Evolutionary conservation across 2,888 invertebrate genomes (phyloP).

Genomic region (Epirrita christyi): DNA sequence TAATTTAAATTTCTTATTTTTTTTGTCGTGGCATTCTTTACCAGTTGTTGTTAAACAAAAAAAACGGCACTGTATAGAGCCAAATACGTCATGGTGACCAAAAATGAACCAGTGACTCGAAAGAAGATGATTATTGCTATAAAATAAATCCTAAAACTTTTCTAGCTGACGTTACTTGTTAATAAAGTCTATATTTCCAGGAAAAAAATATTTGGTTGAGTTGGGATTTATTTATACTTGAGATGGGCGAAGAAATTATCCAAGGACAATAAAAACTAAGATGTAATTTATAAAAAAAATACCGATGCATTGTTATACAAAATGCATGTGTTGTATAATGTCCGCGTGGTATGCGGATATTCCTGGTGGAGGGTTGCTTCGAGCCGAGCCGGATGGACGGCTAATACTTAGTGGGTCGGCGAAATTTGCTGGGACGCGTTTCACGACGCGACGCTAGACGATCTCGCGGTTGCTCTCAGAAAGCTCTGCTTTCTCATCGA

Average conservation of each 20-base stretch:
- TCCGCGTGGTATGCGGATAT: slow-evolving; percentile 50
- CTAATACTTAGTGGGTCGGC: slow-evolving; percentile 63
- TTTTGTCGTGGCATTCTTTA: slow-evolving; percentile 45
- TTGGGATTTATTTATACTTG: slow-evolving; percentile 27
- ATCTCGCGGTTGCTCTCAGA: slow-evolving; percentile 51
- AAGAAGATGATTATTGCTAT: no score
- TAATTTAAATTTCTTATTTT: slow-evolving; percentile 48
- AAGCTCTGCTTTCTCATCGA: slow-evolving; percentile 63
- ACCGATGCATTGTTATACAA: slow-evolving; percentile 21
- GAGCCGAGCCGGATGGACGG: slow-evolving; percentile 53
- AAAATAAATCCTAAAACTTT: no score
- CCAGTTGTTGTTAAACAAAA: no score
- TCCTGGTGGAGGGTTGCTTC: slow-evolving; percentile 47
- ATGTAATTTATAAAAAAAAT: slow-evolving; percentile 18
- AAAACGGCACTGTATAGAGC: no score
- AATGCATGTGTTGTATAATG: slow-evolving; percentile 21
- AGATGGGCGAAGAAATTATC: slow-evolving; percentile 25
- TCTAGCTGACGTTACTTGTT: no score
- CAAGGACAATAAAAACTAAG: slow-evolving; percentile 21
- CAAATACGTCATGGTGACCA: no score
- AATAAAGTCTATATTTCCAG: no score
- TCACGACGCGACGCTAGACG: slow-evolving; percentile 47
- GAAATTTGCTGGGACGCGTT: slow-evolving; percentile 62
- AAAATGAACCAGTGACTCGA: no score
- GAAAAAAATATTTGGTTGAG: no score